Evolutionary conservation across 2,888 invertebrate genomes (phyloP).

Genomic region (Ctenicera cuprea): DNA sequence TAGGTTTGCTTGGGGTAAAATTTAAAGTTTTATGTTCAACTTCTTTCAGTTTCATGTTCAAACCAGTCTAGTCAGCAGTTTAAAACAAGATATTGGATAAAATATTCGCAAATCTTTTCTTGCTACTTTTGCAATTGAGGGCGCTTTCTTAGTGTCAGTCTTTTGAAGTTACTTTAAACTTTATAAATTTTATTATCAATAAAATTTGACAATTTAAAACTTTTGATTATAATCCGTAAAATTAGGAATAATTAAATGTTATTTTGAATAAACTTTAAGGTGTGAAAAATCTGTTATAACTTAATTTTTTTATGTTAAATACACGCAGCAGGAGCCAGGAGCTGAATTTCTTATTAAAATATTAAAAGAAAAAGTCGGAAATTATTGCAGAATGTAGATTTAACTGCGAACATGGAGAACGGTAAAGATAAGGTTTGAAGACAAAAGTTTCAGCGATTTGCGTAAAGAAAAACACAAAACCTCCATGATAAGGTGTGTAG

Average conservation of each 20-base stretch:
- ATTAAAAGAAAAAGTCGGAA: background rate
- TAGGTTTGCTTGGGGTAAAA: conserved; percentile 31
- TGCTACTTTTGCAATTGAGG: background rate
- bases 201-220: background rate
- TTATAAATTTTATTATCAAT: too few species aligned
- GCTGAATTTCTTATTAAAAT: background rate
- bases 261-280: too few species aligned
- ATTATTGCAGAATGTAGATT: conserved; percentile 9
- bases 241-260: too few species aligned
- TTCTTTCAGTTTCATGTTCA: conserved; percentile 31
- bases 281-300: too few species aligned
- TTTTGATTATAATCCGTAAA: too few species aligned
- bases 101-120: conserved; percentile 21
- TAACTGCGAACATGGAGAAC: conserved; percentile 28
- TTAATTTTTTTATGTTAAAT: too few species aligned
- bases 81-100: conserved; percentile 28
- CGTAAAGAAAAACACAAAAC: conserved; percentile 49
- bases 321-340: background rate
- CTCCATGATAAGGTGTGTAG: conserved; percentile 45
- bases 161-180: background rate
- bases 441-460: conserved; percentile 50
- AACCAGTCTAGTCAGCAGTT: conserved; percentile 34
- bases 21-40: conserved; percentile 38
- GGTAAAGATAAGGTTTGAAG: conserved; percentile 43
- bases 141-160: background rate